A percentile compares a stretch with the other conserved stretches of the same genome.
phyloP scores from a whole-genome alignment of 2,888 invertebrate genomes.

The Anticlea derivata region DNA sequence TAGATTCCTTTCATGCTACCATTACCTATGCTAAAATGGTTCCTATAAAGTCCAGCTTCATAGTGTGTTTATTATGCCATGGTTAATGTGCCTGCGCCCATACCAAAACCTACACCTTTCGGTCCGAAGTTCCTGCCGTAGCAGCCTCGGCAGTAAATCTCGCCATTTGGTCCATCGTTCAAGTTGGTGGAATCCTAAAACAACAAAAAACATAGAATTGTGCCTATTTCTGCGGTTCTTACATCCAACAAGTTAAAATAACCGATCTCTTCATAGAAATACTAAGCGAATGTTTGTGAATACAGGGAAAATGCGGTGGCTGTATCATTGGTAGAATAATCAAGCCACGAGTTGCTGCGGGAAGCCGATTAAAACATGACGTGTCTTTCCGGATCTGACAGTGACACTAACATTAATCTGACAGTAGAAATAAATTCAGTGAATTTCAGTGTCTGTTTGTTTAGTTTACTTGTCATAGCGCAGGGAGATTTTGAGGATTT shows the following conservation, averaged over 20 bases:
- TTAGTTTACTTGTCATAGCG: no score
- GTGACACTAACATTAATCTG: slow-evolving; percentile 1
- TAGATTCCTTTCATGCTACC: slow-evolving; percentile 77
- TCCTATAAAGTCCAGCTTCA: slow-evolving; percentile 78
- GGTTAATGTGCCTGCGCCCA: slow-evolving; percentile 95
- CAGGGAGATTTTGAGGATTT: no score
- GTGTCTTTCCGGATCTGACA: slow-evolving; percentile 9
- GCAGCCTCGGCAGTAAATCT: slow-evolving; percentile 96
- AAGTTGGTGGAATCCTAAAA: slow-evolving; percentile 92
- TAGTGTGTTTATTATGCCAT: slow-evolving; percentile 87
- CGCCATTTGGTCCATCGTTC: slow-evolving; percentile 95
- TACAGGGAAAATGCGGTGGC: neutral
- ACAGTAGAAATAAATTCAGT: no score
- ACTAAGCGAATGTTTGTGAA: neutral
- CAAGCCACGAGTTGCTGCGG: neutral
- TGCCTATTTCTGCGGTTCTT: neutral
- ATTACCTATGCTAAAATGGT: slow-evolving; percentile 52
- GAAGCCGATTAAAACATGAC: slow-evolving; percentile 2
- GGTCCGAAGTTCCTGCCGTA: slow-evolving; percentile 94
- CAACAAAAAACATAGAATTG: slow-evolving; percentile 26
- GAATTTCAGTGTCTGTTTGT: no score
- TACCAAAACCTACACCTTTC: slow-evolving; percentile 94
- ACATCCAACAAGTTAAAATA: no score
- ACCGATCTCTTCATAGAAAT: no score
- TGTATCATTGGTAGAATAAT: slow-evolving; percentile 3